Evolutionary conservation across 2,797 vertebrate genomes (phyloP).

Genomic region (Chromis chromis): DNA sequence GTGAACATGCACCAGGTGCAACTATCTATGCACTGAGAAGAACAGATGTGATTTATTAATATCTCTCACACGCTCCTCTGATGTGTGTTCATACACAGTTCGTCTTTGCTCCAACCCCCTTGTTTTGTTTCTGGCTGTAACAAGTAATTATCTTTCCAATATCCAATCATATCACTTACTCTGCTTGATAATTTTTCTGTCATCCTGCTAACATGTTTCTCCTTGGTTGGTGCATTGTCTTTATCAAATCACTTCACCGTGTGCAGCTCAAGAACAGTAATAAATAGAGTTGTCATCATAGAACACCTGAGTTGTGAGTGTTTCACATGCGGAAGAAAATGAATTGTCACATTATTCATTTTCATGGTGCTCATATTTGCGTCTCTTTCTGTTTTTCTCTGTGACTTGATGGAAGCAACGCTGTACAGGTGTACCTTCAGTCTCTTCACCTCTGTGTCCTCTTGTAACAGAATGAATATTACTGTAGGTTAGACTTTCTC

Average conservation of each 20-base stretch:
- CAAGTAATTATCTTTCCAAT: slow-evolving; percentile 23
- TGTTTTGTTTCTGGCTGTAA: not conserved
- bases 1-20: slow-evolving; percentile 26
- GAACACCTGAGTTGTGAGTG: slow-evolving; percentile 1
- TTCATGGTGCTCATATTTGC: slow-evolving; percentile 22
- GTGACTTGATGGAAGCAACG: slow-evolving; percentile 75
- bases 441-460: slow-evolving; percentile 98
- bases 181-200: slow-evolving; percentile 8
- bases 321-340: slow-evolving; percentile 22
- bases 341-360: slow-evolving; percentile 4
- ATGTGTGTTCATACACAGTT: not conserved
- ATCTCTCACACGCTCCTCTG: slow-evolving; percentile 13
- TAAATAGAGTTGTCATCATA: slow-evolving; percentile 24
- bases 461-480: slow-evolving; percentile 93
- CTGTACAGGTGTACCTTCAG: slow-evolving; percentile 86
- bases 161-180: slow-evolving; percentile 13
- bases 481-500: slow-evolving; percentile 99
- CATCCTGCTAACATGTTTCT: slow-evolving; percentile 4
- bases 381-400: slow-evolving; percentile 54
- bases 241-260: slow-evolving; percentile 9
- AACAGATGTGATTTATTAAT: slow-evolving; percentile 44
- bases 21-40: slow-evolving; percentile 10
- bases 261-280: slow-evolving; percentile 1
- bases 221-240: slow-evolving; percentile 16
- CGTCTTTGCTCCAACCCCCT: not conserved